Base-by-base conservation (phyloP, 2,113 vertebrate genomes). In the Mesitornis unicolor region DNA sequence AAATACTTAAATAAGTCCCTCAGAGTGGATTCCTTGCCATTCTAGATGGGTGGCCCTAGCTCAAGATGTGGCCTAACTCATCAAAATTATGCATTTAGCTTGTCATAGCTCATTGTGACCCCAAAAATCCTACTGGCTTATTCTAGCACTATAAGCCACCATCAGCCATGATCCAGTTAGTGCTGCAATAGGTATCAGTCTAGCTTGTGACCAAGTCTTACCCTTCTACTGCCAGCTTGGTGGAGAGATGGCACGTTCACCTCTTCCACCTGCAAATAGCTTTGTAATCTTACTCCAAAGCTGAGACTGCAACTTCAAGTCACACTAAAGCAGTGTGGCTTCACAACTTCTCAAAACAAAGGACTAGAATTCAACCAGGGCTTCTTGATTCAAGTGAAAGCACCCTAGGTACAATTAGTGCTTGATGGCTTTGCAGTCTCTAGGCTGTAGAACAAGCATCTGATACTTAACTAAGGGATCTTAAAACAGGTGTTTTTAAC, bases 91-190 rank as follows among this genome's bases (percentile, higher is more conserved):
- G 14, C 8, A 17, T 61, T 40, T 69, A n/a, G 2, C 1, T 22
- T 29, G 16, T 26, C 14, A 19, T 40, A 90, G 13, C 5, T 64
- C 16, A 60, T 4, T 45, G 45, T 53, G 31, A 40, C 14, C 8
- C 11, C 19, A 0, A 21, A 56, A 80, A 80, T 36, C 12, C 24
- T 74, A 8, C 28, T 0, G 1, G 7, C 45, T 77, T 84, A 13
- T 64, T 65, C 36, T 74, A 21, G 8, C 36, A 36, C 11, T 56
- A 2, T 25, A 57, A 74, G 31, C 13, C 4, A 45, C 38, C 2
- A 19, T 43, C 11, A 73, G 40, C 4, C 12, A 0, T 3, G 6
- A 36, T 16, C 15, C 18, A 74, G 11, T 1, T 28, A 9, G 7
- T 93, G 42, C n/a, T 78, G n/a, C n/a, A n/a, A n/a, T n/a, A n/a